These are phyloP conservation scores for Mustela lutreola DNA, from an alignment of 2,113 vertebrate species.

Conservation along the genomic window DNA sequence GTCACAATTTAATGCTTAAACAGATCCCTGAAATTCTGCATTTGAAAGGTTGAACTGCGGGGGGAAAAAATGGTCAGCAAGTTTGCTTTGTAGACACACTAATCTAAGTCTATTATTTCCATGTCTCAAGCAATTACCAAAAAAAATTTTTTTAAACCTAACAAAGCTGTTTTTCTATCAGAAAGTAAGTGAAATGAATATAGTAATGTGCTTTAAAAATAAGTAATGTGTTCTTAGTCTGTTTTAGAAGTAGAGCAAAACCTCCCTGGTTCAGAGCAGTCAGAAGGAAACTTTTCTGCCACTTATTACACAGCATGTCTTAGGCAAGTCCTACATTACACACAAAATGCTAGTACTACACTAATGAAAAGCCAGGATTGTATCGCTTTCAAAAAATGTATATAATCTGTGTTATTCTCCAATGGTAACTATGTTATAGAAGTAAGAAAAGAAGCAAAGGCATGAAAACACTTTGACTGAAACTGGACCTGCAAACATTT, in stretches of 20 bases:
- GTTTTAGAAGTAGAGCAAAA: conserved; percentile 22
- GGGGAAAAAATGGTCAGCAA: background rate
- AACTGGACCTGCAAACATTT: background rate
- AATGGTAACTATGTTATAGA: background rate
- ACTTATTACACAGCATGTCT: background rate
- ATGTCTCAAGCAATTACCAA: background rate
- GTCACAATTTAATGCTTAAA: conserved; percentile 28
- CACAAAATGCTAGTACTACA: background rate
- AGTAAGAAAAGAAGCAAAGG: background rate
- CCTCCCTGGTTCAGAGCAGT: background rate
- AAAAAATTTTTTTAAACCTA: conserved; percentile 18
- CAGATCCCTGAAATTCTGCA: background rate
- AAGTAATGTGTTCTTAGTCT: background rate
- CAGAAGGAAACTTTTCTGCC: conserved; percentile 3
- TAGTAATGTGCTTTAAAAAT: background rate
- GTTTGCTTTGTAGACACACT: background rate
- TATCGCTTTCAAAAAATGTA: background rate
- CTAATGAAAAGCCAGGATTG: background rate
- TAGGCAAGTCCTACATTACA: background rate
- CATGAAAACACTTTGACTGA: background rate
- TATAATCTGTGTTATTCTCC: background rate
- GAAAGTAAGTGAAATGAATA: conserved; percentile 54
- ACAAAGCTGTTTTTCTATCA: background rate
- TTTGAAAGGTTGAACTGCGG: background rate
- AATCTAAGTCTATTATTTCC: background rate